Conservation (phyloP, 2,797 vertebrate genomes). For the Scarus forsteni region DNA sequence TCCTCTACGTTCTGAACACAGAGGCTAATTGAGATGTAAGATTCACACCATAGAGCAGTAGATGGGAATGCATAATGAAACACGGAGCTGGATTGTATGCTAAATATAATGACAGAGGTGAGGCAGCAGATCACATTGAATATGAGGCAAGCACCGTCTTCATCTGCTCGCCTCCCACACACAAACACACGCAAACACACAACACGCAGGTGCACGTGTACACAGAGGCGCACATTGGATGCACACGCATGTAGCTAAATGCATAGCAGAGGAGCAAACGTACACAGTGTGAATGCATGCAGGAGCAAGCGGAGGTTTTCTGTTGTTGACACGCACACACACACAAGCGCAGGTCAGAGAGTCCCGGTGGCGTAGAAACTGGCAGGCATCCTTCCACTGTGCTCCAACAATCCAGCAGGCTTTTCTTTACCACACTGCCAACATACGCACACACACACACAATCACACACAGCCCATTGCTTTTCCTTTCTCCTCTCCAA, state of each 20-base stretch:
- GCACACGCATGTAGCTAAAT: slow-evolving; percentile 11
- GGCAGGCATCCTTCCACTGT: slow-evolving; percentile 75
- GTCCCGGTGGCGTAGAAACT: slow-evolving; percentile 78
- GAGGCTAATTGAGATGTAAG: slow-evolving; percentile 78
- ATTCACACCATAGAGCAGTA: slow-evolving; percentile 61
- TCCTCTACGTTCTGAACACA: slow-evolving; percentile 63
- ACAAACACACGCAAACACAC: slow-evolving; percentile 24
- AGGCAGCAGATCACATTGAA: slow-evolving; percentile 71
- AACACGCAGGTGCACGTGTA: slow-evolving; percentile 23
- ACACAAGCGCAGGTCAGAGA: slow-evolving; percentile 73
- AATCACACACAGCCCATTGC: slow-evolving; percentile 50
- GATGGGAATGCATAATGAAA: slow-evolving; percentile 75
- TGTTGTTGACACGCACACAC: slow-evolving; percentile 52
- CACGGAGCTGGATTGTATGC: slow-evolving; percentile 67
- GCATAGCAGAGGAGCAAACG: slow-evolving; percentile 28
- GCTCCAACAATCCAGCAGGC: slow-evolving; percentile 80
- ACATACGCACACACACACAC: slow-evolving; percentile 57
- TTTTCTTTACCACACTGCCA: slow-evolving; percentile 81
- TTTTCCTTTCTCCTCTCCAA: slow-evolving; percentile 72
- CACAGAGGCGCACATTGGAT: slow-evolving; percentile 28
- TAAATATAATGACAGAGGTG: slow-evolving; percentile 81
- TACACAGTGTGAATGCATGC: slow-evolving; percentile 37
- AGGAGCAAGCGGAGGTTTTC: slow-evolving; percentile 48
- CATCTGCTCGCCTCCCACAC: slow-evolving; percentile 71
- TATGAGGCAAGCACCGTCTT: slow-evolving; percentile 70